Evolutionary conservation across 2,888 invertebrate species (phyloP), one percentile per base, ranked within the genome.

Genomic region (Hipparchia semele): DNA sequence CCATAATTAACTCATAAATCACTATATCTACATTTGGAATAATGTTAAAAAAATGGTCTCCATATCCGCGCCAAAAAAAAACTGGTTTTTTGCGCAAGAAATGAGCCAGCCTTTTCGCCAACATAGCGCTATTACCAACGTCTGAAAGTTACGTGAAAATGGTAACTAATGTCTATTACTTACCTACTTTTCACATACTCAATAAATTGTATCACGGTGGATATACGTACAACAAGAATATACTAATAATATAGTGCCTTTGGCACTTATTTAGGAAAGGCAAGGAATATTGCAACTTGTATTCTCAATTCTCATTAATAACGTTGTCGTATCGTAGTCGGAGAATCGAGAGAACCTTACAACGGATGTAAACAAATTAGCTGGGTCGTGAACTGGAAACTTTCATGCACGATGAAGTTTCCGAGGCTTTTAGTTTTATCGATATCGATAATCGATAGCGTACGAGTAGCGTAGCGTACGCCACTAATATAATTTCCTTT

Each of bases 281-380:
- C 13, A 12, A 53, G 5, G 53, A 53, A 56, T 56, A 56, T 33
- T 59, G 2, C 9, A 23, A 60, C 39, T 12, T 5, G 59, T 39
- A 60, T 3, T 6, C 33, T 33, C 4, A 33, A 60, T 3, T 6
- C 33, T 33, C 4, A 33, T 9, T 33, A 10, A 60, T 60, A 10
- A 39, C 68, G 68, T 2, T 60, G 10, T 68, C 59, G 59, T 51
- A n/a, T 56, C 82, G 82, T 39, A 58, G 45, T 59, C 83, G 83
- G 83, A 80, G 84, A 80, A 71, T 81, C 83, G 84, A 84, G 81
- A 79, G 76, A 64, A 13, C 10, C 64, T 10, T 49, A 13, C 13
- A 62, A 75, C 84, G 86, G 85, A 87, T 80, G 86, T 80, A 79
- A 82, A 81, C 81, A 83, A 86, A 85, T 85, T 85, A 85, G 81